Percentiles rank a stretch among this genome's conserved stretches.
Evolutionary conservation across 1,140 invertebrate species (phyloP).

Genomic region (Anastrepha obliqua): DNA sequence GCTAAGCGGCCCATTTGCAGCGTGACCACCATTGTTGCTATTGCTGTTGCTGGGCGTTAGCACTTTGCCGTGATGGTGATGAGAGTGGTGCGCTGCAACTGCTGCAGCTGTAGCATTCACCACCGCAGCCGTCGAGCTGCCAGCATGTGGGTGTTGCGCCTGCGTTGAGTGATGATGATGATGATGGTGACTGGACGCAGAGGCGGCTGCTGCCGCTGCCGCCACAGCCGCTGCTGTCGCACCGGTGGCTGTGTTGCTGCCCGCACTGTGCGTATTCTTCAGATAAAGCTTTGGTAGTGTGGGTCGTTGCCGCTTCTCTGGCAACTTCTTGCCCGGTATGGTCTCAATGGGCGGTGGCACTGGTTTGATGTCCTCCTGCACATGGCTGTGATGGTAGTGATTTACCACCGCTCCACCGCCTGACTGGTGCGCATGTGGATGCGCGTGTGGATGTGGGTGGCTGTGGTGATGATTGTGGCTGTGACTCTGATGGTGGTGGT

Average conservation of each 20-base stretch:
- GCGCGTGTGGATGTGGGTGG: conserved; percentile 62
- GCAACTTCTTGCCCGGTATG: conserved; percentile 87
- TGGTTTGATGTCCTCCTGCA: conserved; percentile 81
- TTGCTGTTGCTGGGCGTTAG: conserved; percentile 72
- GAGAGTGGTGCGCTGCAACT: conserved; percentile 62
- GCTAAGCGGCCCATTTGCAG: conserved; percentile 60
- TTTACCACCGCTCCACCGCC: conserved; percentile 63
- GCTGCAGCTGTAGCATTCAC: conserved; percentile 62
- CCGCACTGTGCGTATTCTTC: conserved; percentile 78
- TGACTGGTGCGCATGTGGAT: conserved; percentile 67
- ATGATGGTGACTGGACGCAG: conserved; percentile 38
- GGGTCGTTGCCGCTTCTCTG: conserved; percentile 77
- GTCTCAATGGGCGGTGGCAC: conserved; percentile 93
- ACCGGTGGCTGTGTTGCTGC: conserved; percentile 61
- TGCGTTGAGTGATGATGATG: conserved; percentile 54
- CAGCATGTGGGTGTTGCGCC: neutral
- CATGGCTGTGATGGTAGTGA: conserved; percentile 77
- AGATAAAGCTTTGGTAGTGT: conserved; percentile 84
- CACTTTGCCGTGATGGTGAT: conserved; percentile 67
- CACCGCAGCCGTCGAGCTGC: conserved; percentile 57
- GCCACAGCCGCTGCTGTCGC: conserved; percentile 60
- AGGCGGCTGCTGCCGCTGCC: conserved; percentile 57
- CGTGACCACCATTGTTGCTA: conserved; percentile 71
- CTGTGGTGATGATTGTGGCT: conserved; percentile 58
- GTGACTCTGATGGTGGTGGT: conserved; percentile 59